These are phyloP conservation scores for Megalops atlanticus DNA, from an alignment of 2,113 vertebrate species.

Conservation along the genomic window DNA sequence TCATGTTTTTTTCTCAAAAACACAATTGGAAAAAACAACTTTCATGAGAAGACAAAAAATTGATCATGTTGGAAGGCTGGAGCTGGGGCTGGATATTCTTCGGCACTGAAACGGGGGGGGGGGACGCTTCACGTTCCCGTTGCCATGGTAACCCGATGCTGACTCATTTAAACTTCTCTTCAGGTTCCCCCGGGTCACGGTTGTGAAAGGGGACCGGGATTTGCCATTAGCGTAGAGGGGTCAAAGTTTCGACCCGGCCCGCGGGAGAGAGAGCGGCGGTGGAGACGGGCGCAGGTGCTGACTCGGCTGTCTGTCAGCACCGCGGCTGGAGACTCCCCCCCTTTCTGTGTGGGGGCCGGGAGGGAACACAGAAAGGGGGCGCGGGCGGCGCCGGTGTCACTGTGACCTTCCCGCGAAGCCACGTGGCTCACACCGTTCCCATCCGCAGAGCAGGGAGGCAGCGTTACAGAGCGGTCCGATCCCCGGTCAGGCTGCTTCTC, in stretches of 20 bases:
- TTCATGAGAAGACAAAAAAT: too few species aligned
- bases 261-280: not conserved
- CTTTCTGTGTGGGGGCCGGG: not conserved
- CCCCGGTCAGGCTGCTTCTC: too few species aligned
- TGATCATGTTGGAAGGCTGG: not conserved
- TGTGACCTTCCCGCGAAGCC: constrained; percentile 3
- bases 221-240: not conserved
- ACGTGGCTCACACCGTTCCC: not conserved
- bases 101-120: not conserved
- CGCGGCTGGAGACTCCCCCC: not conserved
- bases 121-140: not conserved
- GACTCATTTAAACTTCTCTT: not conserved
- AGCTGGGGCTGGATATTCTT: not conserved
- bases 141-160: not conserved
- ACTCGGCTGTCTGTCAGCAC: not conserved
- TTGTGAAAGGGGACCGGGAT: not conserved
- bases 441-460: not conserved
- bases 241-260: not conserved
- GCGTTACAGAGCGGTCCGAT: too few species aligned
- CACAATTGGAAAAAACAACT: too few species aligned
- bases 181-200: not conserved
- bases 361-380: not conserved
- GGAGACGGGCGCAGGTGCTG: not conserved
- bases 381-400: not conserved
- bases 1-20: too few species aligned